phyloP scores from a whole-genome alignment of 37 sponge, comb jelly and placozoan species.

The Bolinopsis microptera region DNA sequence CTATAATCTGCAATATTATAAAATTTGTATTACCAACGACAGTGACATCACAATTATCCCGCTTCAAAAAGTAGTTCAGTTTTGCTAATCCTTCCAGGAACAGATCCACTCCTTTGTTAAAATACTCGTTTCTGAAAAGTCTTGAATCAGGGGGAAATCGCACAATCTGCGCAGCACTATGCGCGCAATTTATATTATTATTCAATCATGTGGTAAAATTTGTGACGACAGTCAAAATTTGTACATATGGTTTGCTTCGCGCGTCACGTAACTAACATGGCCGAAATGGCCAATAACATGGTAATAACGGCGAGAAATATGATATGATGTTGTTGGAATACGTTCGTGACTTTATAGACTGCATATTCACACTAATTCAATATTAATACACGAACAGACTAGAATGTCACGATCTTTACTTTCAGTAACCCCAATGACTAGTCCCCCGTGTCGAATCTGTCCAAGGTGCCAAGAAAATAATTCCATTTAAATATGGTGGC shows the following conservation, averaged over 20 bases:
- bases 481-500: too few relatives aligned
- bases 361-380: too few relatives aligned
- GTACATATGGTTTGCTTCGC: neutral
- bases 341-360: too few relatives aligned
- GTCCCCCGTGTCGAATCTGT: neutral
- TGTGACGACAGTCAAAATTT: neutral
- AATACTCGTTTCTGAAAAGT: conserved; percentile 85
- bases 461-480: neutral
- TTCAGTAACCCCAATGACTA: neutral
- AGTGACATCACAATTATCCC: neutral
- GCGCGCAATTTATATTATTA: too few relatives aligned
- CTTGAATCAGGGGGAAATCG: too few relatives aligned
- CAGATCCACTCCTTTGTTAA: conserved; percentile 95
- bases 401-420: neutral
- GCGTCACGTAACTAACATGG: neutral
- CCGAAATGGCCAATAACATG: neutral
- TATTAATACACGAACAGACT: neutral
- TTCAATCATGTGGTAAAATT: neutral
- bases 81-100: conserved; percentile 86
- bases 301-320: neutral
- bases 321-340: too few relatives aligned
- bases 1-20: too few relatives aligned
- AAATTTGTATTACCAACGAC: conserved; percentile 61
- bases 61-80: conserved; percentile 90
- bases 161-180: too few relatives aligned